These are phyloP conservation scores for Parauchenoglanis punctatus DNA, from an alignment of 2,797 vertebrate species.

Conservation along the genomic window DNA sequence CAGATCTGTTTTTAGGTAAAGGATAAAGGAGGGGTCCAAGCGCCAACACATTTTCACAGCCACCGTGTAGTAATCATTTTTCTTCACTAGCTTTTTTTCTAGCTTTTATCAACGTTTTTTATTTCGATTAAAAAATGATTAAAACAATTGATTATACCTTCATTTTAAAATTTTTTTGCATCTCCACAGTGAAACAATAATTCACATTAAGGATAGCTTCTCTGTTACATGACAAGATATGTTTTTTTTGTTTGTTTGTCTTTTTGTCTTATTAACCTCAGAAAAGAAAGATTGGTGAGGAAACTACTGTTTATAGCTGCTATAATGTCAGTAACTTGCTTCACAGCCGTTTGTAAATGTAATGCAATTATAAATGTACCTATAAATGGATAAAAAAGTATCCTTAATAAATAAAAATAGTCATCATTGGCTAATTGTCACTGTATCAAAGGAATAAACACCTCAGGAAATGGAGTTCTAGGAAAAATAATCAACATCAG, in stretches of 20 bases:
- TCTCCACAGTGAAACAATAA: neutral
- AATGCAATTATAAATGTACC: neutral
- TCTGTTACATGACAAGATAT: neutral
- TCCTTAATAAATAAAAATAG: neutral
- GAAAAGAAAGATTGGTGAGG: neutral
- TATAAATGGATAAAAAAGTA: neutral
- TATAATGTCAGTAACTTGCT: neutral
- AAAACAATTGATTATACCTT: neutral
- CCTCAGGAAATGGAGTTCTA: too few relatives aligned
- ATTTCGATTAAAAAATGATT: neutral
- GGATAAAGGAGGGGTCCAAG: constrained; percentile 19
- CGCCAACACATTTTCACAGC: neutral
- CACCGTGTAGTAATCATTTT: neutral
- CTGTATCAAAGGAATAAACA: too few relatives aligned
- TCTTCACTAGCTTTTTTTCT: neutral
- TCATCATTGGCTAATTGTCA: too few relatives aligned
- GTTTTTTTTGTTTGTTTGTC: neutral
- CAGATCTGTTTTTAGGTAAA: constrained; percentile 30
- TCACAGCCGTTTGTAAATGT: neutral
- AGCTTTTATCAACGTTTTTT: neutral
- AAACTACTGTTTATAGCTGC: neutral
- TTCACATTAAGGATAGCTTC: neutral
- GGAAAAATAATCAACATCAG: neutral
- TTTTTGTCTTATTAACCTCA: neutral
- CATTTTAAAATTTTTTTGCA: neutral